These are phyloP conservation scores for Thalassoma bifasciatum DNA, from an alignment of 2,113 vertebrate genomes.

Conservation along the genomic window DNA sequence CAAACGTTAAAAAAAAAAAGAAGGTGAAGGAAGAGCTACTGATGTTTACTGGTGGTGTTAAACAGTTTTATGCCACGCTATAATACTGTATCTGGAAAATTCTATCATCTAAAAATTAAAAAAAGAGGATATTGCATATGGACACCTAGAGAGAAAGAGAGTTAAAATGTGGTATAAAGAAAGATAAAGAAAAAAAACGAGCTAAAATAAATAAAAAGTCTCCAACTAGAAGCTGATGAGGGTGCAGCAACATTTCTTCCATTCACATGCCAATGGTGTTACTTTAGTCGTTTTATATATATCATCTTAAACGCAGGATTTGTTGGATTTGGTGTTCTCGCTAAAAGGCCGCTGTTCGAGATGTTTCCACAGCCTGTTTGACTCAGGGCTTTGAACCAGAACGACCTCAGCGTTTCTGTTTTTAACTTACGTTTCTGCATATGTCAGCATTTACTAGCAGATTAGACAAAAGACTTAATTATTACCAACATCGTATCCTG, in stretches of 20 bases:
- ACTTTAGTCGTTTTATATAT: slow-evolving; percentile 22
- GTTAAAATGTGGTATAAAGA: slow-evolving; percentile 10
- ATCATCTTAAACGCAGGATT: slow-evolving; percentile 43
- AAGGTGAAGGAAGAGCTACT: slow-evolving; percentile 28
- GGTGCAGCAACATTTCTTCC: slow-evolving; percentile 68
- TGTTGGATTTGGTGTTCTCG: slow-evolving; percentile 52
- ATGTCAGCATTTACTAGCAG: no score
- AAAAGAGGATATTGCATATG: slow-evolving; percentile 38
- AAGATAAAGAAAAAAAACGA: slow-evolving; percentile 17
- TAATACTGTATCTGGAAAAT: slow-evolving; percentile 37
- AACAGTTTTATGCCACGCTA: slow-evolving; percentile 27
- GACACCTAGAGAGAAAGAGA: slow-evolving; percentile 21
- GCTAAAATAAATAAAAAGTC: slow-evolving; percentile 21
- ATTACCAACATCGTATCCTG: no score
- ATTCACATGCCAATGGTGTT: slow-evolving; percentile 75
- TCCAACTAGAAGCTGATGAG: slow-evolving; percentile 33
- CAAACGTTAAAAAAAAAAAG: slow-evolving; percentile 1
- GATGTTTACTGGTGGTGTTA: slow-evolving; percentile 31
- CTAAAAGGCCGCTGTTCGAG: slow-evolving; percentile 45
- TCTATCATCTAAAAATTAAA: slow-evolving; percentile 39
- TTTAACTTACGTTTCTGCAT: no score
- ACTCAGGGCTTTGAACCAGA: no score
- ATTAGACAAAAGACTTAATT: no score
- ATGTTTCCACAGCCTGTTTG: slow-evolving; percentile 21
- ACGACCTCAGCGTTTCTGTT: no score